Base-by-base conservation (phyloP, 2,888 invertebrate species). In the Rhogogaster chlorosoma region DNA sequence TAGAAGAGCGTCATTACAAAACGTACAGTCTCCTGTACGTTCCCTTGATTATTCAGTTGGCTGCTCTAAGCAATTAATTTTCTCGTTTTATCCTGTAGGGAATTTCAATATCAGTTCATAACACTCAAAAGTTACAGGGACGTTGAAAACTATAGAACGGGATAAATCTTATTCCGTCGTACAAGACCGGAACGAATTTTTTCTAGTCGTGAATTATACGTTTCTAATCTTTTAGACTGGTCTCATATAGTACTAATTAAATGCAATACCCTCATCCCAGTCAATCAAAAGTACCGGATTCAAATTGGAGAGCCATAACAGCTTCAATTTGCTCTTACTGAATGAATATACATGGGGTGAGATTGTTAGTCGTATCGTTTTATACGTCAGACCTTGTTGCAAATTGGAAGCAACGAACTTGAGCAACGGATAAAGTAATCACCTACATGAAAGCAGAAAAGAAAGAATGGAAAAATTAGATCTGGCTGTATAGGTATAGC, bases 1-100 rank as follows among this genome's bases (percentile, higher is more conserved):
- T 29, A 61, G 36, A 12, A 80, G 57, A 61, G 26, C 77, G n/a
- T 80, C 80, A 9, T 80, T 80, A 53, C 12, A 61, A 61, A 38
- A 57, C n/a, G 15, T 53, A 77, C 49, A 77, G 38, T 5, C 38
- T 6, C 4, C 42, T 38, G 10, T 38, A 71, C 22, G 26, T n/a
- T 73, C 42, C 26, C n/a, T 49, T 77, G 9, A 29, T 77, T 32
- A 77, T 49, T 53, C 49, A 18, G 49, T 38, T n/a, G 36, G 38
- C 22, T 22, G 15, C 80, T 61, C 18, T 12, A 38, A 57, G 61
- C 61, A 61, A 80, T 38, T 57, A 61, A 22, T 26, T 80, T 61
- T 38, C 38, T 22, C 61, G 57, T 12, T 61, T 80, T 57, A 80
- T 6, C n/a, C 10, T 10, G 26, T 26, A 38, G 22, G 22, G n/a